Conservation (phyloP, 2,888 invertebrate species). For the Lacanobia wlatinum region DNA sequence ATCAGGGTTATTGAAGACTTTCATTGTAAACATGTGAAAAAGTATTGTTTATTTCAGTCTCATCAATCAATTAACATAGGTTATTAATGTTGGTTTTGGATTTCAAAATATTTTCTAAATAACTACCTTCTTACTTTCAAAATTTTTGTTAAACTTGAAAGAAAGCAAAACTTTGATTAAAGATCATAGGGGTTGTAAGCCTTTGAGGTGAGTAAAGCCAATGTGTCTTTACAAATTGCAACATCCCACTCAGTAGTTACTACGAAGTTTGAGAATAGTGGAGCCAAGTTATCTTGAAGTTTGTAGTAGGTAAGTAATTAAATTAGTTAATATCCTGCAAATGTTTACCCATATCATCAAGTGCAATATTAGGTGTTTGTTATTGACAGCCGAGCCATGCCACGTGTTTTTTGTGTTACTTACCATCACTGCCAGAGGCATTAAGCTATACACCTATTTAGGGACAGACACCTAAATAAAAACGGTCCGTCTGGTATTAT, state of each 20-base stretch:
- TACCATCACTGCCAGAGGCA: conserved; percentile 73
- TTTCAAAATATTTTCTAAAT: neutral
- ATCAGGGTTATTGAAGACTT: neutral
- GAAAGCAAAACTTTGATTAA: neutral
- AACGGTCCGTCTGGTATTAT: conserved; percentile 86
- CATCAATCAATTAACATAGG: neutral
- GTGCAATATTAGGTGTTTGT: conserved; percentile 57
- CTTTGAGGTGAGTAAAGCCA: neutral
- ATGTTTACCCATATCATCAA: conserved; percentile 17
- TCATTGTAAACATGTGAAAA: neutral
- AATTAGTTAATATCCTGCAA: conserved; percentile 17
- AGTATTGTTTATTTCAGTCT: neutral
- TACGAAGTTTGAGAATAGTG: conserved; percentile 5
- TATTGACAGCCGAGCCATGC: conserved; percentile 73
- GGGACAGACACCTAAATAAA: conserved; percentile 84
- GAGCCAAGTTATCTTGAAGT: conserved; percentile 17
- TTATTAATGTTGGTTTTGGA: neutral
- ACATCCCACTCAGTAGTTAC: neutral
- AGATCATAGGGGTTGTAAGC: neutral
- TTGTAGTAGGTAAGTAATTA: conserved; percentile 13
- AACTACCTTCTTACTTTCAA: too few relatives aligned
- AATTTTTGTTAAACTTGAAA: conserved; percentile 3
- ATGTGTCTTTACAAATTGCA: neutral
- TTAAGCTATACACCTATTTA: conserved; percentile 78
- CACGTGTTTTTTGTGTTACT: conserved; percentile 74